phyloP scores from a whole-genome alignment of 1,140 invertebrate species.

The Drosophila jambulina region DNA sequence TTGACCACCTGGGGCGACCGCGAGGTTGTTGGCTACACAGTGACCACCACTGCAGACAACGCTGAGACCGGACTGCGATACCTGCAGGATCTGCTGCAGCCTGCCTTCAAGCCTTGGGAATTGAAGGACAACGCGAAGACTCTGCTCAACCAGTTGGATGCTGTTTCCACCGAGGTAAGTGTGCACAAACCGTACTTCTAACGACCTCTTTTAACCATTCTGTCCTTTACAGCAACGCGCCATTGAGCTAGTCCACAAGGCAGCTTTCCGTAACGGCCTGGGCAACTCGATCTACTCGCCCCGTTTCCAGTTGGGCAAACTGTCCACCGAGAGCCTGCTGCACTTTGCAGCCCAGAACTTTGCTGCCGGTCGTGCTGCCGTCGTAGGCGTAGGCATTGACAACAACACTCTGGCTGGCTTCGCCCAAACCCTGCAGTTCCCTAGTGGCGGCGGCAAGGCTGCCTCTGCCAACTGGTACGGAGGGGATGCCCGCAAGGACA shows the following conservation, averaged over 20 bases:
- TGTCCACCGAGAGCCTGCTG: conserved; percentile 90
- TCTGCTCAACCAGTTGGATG: conserved; percentile 85
- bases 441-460: conserved; percentile 69
- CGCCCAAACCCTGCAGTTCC: conserved; percentile 88
- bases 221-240: conserved; percentile 87
- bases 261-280: conserved; percentile 92
- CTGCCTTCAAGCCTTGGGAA: conserved; percentile 96
- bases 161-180: conserved; percentile 87
- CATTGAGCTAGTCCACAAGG: conserved; percentile 94
- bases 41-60: conserved; percentile 89
- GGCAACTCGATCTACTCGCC: conserved; percentile 94
- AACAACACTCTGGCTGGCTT: conserved; percentile 88
- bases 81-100: conserved; percentile 90
- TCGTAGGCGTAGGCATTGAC: conserved; percentile 91
- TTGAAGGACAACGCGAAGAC: conserved; percentile 89
- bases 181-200: background rate
- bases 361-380: conserved; percentile 88
- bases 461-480: conserved; percentile 88
- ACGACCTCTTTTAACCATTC: background rate
- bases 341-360: conserved; percentile 90
- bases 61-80: conserved; percentile 88
- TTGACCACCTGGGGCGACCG: conserved; percentile 90
- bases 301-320: conserved; percentile 90
- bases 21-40: conserved; percentile 92
- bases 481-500: conserved; percentile 87